These are phyloP conservation scores for Atherix ibis DNA, from an alignment of 2,888 invertebrate species.

Conservation along the genomic window DNA sequence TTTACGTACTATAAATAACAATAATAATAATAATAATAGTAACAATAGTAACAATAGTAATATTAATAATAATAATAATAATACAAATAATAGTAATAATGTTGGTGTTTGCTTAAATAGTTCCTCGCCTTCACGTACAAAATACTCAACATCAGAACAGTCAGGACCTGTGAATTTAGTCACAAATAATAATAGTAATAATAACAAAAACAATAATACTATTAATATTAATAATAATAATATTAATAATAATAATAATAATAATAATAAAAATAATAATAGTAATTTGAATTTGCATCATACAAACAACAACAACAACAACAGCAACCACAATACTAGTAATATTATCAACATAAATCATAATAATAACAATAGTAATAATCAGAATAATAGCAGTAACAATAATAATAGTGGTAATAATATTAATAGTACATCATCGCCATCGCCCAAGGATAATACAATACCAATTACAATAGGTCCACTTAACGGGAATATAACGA, in stretches of 20 bases:
- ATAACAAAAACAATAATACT: too few species aligned
- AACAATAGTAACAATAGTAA: too few species aligned
- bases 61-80: too few species aligned
- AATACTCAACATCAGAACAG: conserved; percentile 15
- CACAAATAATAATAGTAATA: conserved; percentile 15
- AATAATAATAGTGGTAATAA: conserved; percentile 1
- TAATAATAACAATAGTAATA: too few species aligned
- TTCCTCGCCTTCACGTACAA: conserved; percentile 7
- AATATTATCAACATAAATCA: too few species aligned
- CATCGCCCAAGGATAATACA: conserved; percentile 1
- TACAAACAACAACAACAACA: conserved; percentile 2
- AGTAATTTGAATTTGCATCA: too few species aligned
- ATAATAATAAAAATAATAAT: conserved; percentile 3
- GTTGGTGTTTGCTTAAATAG: conserved; percentile 4
- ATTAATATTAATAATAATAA: conserved; percentile 7
- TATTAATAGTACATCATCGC: conserved; percentile 5
- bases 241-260: conserved; percentile 3
- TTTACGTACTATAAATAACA: conserved; percentile 10
- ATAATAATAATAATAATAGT: too few species aligned
- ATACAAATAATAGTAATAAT: too few species aligned
- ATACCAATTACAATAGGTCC: conserved; percentile 1
- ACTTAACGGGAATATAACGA: background rate
- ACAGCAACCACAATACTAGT: too few species aligned
- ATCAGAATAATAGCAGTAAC: too few species aligned
- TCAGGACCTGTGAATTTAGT: conserved; percentile 21